Evolutionary conservation across 2,113 vertebrate species (phyloP).

Genomic region (Cariama cristata): DNA sequence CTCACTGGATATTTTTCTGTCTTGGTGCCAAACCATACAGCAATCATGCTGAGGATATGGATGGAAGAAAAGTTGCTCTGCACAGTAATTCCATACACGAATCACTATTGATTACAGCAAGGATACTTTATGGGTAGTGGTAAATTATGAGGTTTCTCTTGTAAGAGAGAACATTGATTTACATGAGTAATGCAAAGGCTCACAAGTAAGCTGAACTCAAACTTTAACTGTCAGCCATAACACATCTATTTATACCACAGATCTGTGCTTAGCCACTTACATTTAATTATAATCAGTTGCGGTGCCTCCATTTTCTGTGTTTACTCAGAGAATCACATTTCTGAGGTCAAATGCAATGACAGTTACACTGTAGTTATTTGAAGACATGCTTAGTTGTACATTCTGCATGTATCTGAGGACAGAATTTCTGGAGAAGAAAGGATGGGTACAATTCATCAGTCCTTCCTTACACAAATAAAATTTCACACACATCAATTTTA

Average conservation of each 20-base stretch:
- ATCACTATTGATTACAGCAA: slow-evolving; percentile 55
- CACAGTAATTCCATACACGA: slow-evolving; percentile 57
- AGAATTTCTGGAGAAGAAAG: background rate
- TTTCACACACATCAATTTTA: slow-evolving; percentile 1
- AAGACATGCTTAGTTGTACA: slow-evolving; percentile 33
- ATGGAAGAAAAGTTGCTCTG: slow-evolving; percentile 39
- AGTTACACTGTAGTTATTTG: slow-evolving; percentile 12
- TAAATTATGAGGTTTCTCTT: slow-evolving; percentile 68
- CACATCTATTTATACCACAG: slow-evolving; percentile 63
- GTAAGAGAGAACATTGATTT: slow-evolving; percentile 65
- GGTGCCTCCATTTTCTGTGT: slow-evolving; percentile 42
- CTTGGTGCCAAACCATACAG: slow-evolving; percentile 74
- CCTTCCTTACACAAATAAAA: slow-evolving; percentile 5
- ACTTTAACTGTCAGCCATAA: slow-evolving; percentile 47
- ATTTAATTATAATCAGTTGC: slow-evolving; percentile 61
- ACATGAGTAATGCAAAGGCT: slow-evolving; percentile 43
- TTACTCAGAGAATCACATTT: slow-evolving; percentile 60
- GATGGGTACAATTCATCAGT: background rate
- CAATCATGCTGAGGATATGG: slow-evolving; percentile 66
- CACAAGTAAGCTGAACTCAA: slow-evolving; percentile 49
- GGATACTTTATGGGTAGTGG: slow-evolving; percentile 52
- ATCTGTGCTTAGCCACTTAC: slow-evolving; percentile 50
- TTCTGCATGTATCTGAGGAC: background rate
- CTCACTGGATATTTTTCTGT: slow-evolving; percentile 72
- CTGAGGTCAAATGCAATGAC: slow-evolving; percentile 58